These are phyloP conservation scores for Andrena marginata DNA, from an alignment of 2,888 invertebrate species.

Conservation along the genomic window DNA sequence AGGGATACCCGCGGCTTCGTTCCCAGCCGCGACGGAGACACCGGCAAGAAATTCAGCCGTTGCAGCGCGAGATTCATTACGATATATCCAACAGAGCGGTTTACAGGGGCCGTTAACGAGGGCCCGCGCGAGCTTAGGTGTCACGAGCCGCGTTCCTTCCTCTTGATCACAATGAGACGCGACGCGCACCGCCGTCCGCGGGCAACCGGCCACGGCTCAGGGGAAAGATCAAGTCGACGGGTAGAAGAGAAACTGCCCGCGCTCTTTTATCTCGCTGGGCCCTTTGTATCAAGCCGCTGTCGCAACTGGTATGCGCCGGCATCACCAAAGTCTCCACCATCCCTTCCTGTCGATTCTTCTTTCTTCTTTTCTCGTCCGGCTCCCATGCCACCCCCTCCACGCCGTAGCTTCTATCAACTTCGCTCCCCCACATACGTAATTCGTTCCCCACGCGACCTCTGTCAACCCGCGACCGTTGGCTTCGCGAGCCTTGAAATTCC, in stretches of 20 bases:
- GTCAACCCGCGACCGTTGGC: constrained; percentile 26
- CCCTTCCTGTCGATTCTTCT: constrained; percentile 64
- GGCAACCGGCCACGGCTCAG: constrained; percentile 43
- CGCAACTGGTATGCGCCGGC: constrained; percentile 69
- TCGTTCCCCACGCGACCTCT: constrained; percentile 27
- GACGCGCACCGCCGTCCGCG: constrained; percentile 18
- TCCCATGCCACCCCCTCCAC: not conserved
- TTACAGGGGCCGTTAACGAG: constrained; percentile 72
- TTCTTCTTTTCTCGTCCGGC: constrained; percentile 27
- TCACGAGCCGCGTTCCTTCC: constrained; percentile 56
- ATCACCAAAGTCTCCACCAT: constrained; percentile 64
- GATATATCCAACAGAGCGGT: constrained; percentile 70
- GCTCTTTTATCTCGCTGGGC: constrained; percentile 67
- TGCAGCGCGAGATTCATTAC: constrained; percentile 69
- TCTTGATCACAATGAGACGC: constrained; percentile 58
- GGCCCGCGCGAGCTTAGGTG: constrained; percentile 61
- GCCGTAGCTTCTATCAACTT: constrained; percentile 17
- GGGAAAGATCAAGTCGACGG: constrained; percentile 66
- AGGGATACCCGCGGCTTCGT: not conserved
- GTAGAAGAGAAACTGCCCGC: constrained; percentile 71
- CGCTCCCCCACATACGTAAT: constrained; percentile 34
- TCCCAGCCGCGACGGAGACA: not conserved
- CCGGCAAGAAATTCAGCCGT: constrained; percentile 42
- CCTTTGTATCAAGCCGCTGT: constrained; percentile 71
- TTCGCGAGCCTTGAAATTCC: not conserved